A percentile compares a stretch with the other conserved stretches of the same genome.
Evolutionary conservation across 2,113 vertebrate species (phyloP).

Genomic region (Todiramphus chloris): DNA sequence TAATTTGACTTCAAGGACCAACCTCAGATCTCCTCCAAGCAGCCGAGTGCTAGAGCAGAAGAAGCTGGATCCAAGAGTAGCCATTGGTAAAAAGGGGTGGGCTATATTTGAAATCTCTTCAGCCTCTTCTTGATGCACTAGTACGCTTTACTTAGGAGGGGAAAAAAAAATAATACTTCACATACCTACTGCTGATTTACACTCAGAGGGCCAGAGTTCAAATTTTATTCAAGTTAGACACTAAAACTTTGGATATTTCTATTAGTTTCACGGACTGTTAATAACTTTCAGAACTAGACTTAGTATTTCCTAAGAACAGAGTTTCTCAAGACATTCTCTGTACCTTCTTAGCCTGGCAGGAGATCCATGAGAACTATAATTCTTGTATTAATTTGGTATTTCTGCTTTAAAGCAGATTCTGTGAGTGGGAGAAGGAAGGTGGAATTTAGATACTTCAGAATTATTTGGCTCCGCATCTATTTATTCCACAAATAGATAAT

Average conservation of each 20-base stretch:
- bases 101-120: slow-evolving; percentile 1
- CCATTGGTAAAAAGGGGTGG: not conserved
- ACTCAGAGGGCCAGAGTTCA: not conserved
- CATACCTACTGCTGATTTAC: not conserved
- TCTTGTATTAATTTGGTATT: slow-evolving; percentile 40
- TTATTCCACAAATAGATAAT: slow-evolving; percentile 53
- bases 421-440: slow-evolving; percentile 48
- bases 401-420: slow-evolving; percentile 52
- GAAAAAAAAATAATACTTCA: not conserved
- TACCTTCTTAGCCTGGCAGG: slow-evolving; percentile 30
- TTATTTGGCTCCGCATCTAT: slow-evolving; percentile 13
- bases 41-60: not conserved
- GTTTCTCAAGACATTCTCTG: slow-evolving; percentile 30
- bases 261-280: not conserved
- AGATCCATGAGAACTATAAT: slow-evolving; percentile 16
- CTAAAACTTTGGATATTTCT: not conserved
- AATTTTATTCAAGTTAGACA: not conserved
- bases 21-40: not conserved
- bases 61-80: not conserved
- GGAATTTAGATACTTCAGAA: slow-evolving; percentile 45
- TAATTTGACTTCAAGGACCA: not conserved
- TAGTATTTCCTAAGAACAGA: not conserved
- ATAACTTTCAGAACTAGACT: not conserved
- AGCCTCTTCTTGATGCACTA: not conserved
- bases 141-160: not conserved